Base-by-base conservation (phyloP, 2,797 vertebrate genomes). In the Pseudochromis fuscus region DNA sequence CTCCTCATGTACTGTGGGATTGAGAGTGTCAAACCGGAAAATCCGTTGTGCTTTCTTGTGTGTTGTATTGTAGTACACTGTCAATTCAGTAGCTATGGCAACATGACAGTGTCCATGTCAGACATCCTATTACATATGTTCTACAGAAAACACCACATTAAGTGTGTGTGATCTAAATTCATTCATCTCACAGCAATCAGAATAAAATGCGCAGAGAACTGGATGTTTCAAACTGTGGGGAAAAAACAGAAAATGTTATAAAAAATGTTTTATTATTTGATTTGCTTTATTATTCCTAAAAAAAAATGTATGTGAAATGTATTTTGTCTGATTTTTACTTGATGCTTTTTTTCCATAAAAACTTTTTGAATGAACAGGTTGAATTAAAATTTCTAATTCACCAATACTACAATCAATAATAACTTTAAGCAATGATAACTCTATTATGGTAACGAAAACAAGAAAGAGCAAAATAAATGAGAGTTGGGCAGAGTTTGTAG, bases 21-120 rank as follows among this genome's bases (percentile, higher is more conserved):
- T 42, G 52, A 74, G 68, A 13, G 71, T 74, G 65, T 89, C 79
- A 80, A 67, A 77, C 49, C 23, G 75, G 49, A 61, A 55, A 70
- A 75, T 74, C 23, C 45, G 49, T 57, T 1, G 15, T 49, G 55
- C 18, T 77, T 28, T 49, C 55, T 67, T 16, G 45, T 25, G 2
- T 65, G 19, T 60, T 76, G 44, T 66, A 61, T 83, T 79, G 53
- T 83, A 45, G 45, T 50, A 49, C 63, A 8, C 78, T 75, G 67
- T 82, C 75, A 76, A 11, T 74, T 77, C 44, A 52, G 66, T 64
- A 8, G 40, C 72, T 45, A 23, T 75, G 46, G 67, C 44, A 69
- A 74, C 37, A 35, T 60, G 7, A 82, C 64, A 48, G 42, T 58
- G 40, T 67, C 63, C 33, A 23, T 48, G 9, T 67, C 59, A 62